Evolutionary conservation across 2,797 vertebrate species (phyloP), one percentile per base, ranked within the genome.

Genomic region (Enteromius unitaeniatus): DNA sequence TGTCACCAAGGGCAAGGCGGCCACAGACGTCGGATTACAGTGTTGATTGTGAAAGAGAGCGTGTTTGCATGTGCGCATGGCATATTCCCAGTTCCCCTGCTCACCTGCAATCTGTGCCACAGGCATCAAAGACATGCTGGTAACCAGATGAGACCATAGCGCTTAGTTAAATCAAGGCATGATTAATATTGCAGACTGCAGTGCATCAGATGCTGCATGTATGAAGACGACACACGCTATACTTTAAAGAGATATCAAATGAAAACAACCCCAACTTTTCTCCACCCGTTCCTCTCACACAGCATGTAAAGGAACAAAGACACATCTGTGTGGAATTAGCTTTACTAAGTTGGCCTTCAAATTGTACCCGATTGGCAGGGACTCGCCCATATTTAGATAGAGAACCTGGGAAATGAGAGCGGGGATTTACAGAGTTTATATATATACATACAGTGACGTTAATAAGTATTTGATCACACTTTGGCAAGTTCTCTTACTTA

Each of bases 171-270:
- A 87, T 89, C 45, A 87, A 86, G 86, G 88, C 88, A 81, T 67
- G 88, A 90, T 91, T 89, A 88, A 89, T 91, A 88, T 89, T 91
- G 87, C 90, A 76, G 45, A 69, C 84, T 86, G 86, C 87, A 86
- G 58, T 37, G 84, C 83, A 87, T 65, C 81, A 88, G 78, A 89
- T 75, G 67, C 69, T 78, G 88, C 53, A 84, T 81, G 87, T 92
- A 90, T 90, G 87, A 91, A 89, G 88, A 88, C 78, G 89, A 92
- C 88, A 81, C 67, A 68, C 26, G 80, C 88, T 86, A 88, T 89
- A 92, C 91, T 93, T 93, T 92, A 94, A 93, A 93, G 89, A 82
- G 88, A 87, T 86, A 90, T 92, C 90, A 92, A 77, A 90, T 88
- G 88, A 80, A 86, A 89, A 93, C 90, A 90, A 40, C 47, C 78